phyloP scores from a whole-genome alignment of 2,888 invertebrate genomes.

The Mylabris sibirica region DNA sequence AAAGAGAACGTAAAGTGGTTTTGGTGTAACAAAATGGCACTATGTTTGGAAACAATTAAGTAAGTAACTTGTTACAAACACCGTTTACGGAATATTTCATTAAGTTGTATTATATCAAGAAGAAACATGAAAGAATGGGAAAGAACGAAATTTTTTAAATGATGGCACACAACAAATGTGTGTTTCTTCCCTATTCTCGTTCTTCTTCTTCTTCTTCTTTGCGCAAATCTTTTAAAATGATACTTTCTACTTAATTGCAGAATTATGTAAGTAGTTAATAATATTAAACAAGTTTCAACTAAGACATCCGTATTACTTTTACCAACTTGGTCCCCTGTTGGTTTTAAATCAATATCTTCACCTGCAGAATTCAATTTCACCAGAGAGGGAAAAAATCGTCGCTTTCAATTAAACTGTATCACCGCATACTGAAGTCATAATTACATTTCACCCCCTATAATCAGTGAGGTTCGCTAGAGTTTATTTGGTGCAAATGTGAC shows the following conservation, averaged over 20 bases:
- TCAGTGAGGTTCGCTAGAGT: background rate
- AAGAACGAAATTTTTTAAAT: background rate
- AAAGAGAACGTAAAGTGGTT: conserved; percentile 30
- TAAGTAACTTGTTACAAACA: conserved; percentile 28
- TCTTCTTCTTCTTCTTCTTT: conserved; percentile 7
- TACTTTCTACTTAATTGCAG: conserved; percentile 26
- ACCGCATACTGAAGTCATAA: background rate
- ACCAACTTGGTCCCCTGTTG: background rate
- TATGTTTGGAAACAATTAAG: conserved; percentile 37
- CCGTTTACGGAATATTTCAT: conserved; percentile 32
- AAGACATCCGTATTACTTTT: background rate
- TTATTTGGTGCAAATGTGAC: background rate
- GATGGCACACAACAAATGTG: background rate
- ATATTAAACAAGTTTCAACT: conserved; percentile 25
- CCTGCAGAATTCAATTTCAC: background rate
- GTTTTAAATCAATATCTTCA: background rate
- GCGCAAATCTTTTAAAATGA: conserved; percentile 4
- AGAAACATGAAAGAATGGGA: background rate
- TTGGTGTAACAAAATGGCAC: conserved; percentile 32
- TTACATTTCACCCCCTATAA: background rate
- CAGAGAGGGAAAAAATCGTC: background rate
- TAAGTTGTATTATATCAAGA: conserved; percentile 22
- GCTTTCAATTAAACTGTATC: background rate
- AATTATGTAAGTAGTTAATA: conserved; percentile 30
- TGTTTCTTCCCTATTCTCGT: conserved; percentile 5